These are phyloP conservation scores for Trichoplusia ni DNA, from an alignment of 1,140 invertebrate species.

Conservation along the genomic window DNA sequence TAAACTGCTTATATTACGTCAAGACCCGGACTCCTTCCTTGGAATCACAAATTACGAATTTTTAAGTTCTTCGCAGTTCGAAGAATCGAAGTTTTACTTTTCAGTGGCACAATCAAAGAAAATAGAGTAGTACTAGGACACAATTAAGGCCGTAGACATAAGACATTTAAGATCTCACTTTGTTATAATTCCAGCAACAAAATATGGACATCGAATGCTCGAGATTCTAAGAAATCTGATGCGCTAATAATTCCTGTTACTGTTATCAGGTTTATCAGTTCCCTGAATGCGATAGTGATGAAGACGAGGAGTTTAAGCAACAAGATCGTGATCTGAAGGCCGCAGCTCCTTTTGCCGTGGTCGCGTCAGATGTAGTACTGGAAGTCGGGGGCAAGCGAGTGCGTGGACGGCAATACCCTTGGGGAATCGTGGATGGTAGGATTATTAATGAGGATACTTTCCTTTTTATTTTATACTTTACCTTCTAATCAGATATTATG, in stretches of 20 bases:
- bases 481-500: too few relatives aligned
- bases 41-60: too few relatives aligned
- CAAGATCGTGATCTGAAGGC: constrained; percentile 95
- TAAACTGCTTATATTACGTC: neutral
- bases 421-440: constrained; percentile 97
- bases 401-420: constrained; percentile 96
- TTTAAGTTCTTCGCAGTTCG: too few relatives aligned
- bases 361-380: constrained; percentile 96
- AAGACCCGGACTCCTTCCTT: too few relatives aligned
- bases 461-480: neutral
- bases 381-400: constrained; percentile 95
- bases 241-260: neutral
- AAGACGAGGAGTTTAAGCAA: constrained; percentile 96
- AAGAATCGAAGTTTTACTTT: too few relatives aligned
- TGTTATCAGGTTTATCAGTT: constrained; percentile 90
- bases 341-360: constrained; percentile 97
- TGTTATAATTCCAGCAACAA: too few relatives aligned
- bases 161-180: too few relatives aligned
- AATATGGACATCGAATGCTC: too few relatives aligned
- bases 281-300: constrained; percentile 96
- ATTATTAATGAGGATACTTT: constrained; percentile 4
- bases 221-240: too few relatives aligned
- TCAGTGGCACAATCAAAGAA: too few relatives aligned
- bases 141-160: too few relatives aligned
- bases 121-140: too few relatives aligned